A percentile compares a stretch with the other conserved stretches of the same genome.
phyloP scores from a whole-genome alignment of 2,888 invertebrate species.

The Eugnorisma glareosa region DNA sequence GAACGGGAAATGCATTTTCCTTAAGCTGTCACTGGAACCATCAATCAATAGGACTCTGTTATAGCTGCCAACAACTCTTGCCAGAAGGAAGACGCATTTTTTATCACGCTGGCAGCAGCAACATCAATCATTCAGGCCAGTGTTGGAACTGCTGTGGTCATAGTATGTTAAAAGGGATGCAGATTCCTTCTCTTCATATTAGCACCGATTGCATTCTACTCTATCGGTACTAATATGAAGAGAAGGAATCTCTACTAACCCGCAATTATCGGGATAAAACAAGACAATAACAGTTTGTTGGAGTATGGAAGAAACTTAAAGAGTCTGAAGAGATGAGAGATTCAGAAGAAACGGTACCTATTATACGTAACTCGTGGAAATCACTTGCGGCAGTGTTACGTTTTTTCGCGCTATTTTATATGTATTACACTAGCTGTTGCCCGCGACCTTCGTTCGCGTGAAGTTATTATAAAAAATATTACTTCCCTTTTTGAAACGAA shows the following conservation, averaged over 20 bases:
- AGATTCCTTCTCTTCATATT: not conserved
- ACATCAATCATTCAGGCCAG: not conserved
- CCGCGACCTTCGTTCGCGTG: too few relatives aligned
- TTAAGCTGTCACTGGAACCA: not conserved
- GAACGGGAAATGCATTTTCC: conserved; percentile 29
- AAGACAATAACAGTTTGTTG: not conserved
- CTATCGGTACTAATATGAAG: too few relatives aligned
- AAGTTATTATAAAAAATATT: too few relatives aligned
- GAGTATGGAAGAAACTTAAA: not conserved
- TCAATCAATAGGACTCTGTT: conserved; percentile 21
- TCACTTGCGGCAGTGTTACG: not conserved
- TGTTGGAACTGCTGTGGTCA: conserved; percentile 1
- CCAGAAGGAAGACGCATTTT: not conserved
- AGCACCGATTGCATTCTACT: not conserved
- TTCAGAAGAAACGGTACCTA: not conserved
- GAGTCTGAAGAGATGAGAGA: not conserved
- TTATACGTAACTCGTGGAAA: not conserved
- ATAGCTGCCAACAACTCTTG: conserved; percentile 18
- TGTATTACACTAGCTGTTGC: too few relatives aligned
- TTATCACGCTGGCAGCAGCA: not conserved
- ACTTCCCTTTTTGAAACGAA: too few relatives aligned
- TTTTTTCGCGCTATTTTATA: not conserved
- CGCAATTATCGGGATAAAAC: not conserved
- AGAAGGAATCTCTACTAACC: too few relatives aligned
- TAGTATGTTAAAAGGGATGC: not conserved